Percentiles rank a stretch among this genome's conserved stretches.
Conservation (phyloP, 2,113 vertebrate genomes). For the Eulacestoma nigropectus region DNA sequence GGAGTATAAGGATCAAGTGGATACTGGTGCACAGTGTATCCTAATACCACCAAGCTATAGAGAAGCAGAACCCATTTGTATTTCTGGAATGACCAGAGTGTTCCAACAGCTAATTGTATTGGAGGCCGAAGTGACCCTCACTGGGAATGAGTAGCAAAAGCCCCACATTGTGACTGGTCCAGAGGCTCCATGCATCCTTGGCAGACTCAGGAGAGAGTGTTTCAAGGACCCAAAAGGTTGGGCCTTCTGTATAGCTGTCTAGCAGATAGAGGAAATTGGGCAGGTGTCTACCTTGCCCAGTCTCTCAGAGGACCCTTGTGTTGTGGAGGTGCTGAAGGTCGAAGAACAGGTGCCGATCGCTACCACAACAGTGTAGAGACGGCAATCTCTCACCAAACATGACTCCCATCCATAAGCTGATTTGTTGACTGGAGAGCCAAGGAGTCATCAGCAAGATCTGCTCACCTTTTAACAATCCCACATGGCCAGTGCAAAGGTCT, state of each 20-base stretch:
- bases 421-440: background rate
- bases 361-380: accelerated
- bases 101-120: background rate
- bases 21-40: background rate
- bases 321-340: background rate
- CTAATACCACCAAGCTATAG: background rate
- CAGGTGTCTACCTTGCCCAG: background rate
- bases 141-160: background rate
- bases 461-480: background rate
- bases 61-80: background rate
- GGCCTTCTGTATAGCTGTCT: background rate
- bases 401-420: background rate
- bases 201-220: background rate
- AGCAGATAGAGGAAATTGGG: background rate
- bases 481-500: background rate
- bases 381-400: background rate
- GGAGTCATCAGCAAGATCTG: background rate
- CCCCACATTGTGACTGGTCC: background rate
- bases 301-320: background rate
- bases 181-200: background rate
- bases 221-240: background rate
- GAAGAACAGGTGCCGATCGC: accelerated
- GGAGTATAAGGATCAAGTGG: background rate
- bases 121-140: background rate
- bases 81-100: background rate